phyloP scores from a whole-genome alignment of 2,888 invertebrate species.

The Dryadula phaetusa region DNA sequence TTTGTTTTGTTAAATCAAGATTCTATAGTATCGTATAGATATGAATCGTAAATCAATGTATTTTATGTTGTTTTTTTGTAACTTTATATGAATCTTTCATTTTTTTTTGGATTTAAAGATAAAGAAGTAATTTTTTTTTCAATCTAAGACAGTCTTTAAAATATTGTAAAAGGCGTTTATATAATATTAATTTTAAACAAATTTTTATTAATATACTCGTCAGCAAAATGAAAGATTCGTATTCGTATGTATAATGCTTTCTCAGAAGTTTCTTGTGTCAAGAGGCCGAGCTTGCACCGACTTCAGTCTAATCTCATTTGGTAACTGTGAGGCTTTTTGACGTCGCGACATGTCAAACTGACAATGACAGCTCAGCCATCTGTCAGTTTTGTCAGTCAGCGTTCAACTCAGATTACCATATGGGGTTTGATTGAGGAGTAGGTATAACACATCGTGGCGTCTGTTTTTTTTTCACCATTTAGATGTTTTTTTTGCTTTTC shows the following conservation, averaged over 20 bases:
- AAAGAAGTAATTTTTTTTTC: too few species aligned
- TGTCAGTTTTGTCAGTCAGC: conserved; percentile 50
- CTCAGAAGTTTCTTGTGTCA: conserved; percentile 43
- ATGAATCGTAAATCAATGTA: conserved; percentile 15
- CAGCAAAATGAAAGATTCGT: background rate
- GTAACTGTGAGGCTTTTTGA: conserved; percentile 95
- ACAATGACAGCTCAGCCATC: conserved; percentile 47
- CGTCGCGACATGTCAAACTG: conserved; percentile 53
- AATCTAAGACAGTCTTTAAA: too few species aligned
- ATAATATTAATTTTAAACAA: too few species aligned
- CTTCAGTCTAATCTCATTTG: conserved; percentile 97
- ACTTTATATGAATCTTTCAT: background rate
- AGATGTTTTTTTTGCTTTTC: conserved; percentile 54
- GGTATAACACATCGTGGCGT: conserved; percentile 78
- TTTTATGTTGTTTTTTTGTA: conserved; percentile 12
- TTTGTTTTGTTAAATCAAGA: conserved; percentile 28
- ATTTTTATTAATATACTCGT: too few species aligned
- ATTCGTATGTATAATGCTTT: conserved; percentile 35
- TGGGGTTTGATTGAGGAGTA: conserved; percentile 89
- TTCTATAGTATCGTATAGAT: conserved; percentile 34
- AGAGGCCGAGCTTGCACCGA: conserved; percentile 75
- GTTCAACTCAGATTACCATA: conserved; percentile 91
- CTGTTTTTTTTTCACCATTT: conserved; percentile 67
- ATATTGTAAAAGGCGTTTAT: too few species aligned
- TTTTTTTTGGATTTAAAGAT: too few species aligned